These are phyloP conservation scores for Bungarus multicinctus DNA, from an alignment of 2,113 vertebrate species.

Conservation along the genomic window DNA sequence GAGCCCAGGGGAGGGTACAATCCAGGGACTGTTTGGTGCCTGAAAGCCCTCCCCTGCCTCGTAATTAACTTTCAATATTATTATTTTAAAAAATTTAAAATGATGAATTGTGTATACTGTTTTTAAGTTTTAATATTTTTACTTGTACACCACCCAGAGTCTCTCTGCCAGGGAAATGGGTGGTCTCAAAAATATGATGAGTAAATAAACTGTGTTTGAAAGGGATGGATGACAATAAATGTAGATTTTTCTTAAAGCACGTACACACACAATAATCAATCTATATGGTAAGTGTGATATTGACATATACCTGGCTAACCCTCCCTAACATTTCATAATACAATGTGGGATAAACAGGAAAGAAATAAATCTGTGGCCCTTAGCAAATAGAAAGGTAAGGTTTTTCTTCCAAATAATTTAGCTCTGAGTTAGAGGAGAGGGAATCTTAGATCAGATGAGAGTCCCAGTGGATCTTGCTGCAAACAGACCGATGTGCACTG, in stretches of 20 bases:
- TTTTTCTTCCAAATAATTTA: background rate
- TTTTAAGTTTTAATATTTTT: background rate
- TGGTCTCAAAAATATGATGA: background rate
- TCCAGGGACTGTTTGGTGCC: too few species aligned
- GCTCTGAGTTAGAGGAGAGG: background rate
- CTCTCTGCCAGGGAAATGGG: background rate
- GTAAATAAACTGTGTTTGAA: background rate
- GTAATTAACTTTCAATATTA: background rate
- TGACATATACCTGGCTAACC: background rate
- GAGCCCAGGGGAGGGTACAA: too few species aligned
- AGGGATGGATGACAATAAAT: background rate
- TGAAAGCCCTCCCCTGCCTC: background rate
- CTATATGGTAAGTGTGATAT: background rate
- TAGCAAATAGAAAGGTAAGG: background rate
- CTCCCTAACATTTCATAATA: background rate
- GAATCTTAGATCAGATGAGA: background rate
- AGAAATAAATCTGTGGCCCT: background rate
- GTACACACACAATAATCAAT: background rate
- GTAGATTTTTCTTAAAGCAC: background rate
- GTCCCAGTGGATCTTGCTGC: background rate
- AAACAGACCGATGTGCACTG: background rate
- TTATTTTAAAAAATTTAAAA: background rate
- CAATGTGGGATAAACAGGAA: background rate
- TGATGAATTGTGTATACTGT: background rate
- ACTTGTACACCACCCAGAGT: background rate